These are phyloP conservation scores for Rafetus swinhoei DNA, from an alignment of 2,113 vertebrate species.

Conservation along the genomic window DNA sequence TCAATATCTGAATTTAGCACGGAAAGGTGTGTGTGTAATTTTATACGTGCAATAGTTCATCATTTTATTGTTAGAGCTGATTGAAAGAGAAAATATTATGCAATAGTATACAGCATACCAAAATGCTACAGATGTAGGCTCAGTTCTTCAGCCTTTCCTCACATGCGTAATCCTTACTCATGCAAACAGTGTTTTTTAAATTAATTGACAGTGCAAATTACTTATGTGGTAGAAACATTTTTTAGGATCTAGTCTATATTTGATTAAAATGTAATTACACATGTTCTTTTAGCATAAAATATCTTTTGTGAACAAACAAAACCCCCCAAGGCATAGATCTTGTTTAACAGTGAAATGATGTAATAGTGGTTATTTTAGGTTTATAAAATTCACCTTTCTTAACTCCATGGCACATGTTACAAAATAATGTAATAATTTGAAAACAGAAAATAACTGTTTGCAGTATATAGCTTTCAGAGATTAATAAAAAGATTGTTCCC, in stretches of 20 bases:
- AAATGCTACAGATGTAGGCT: background rate
- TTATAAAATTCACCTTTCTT: background rate
- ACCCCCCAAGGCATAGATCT: background rate
- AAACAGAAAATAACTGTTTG: background rate
- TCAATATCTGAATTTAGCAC: constrained; percentile 72
- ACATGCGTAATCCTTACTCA: constrained; percentile 46
- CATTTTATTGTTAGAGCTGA: constrained; percentile 72
- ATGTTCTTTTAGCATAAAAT: background rate
- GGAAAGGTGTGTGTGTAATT: constrained; percentile 72
- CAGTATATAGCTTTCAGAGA: background rate
- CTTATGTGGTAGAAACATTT: background rate
- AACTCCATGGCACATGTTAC: background rate
- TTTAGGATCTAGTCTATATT: background rate
- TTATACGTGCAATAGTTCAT: constrained; percentile 58
- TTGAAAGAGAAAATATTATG: constrained; percentile 57
- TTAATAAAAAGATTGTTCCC: background rate
- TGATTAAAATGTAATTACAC: background rate
- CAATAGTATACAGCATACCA: constrained; percentile 38
- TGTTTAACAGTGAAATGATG: background rate
- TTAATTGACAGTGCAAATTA: constrained; percentile 37
- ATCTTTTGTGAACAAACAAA: background rate
- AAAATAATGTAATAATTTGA: background rate
- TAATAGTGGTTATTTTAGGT: background rate
- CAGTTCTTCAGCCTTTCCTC: constrained; percentile 2
- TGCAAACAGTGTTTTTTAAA: constrained; percentile 11